Evolutionary conservation across 2,113 vertebrate species (phyloP).

Genomic region (Notothenia rossii): DNA sequence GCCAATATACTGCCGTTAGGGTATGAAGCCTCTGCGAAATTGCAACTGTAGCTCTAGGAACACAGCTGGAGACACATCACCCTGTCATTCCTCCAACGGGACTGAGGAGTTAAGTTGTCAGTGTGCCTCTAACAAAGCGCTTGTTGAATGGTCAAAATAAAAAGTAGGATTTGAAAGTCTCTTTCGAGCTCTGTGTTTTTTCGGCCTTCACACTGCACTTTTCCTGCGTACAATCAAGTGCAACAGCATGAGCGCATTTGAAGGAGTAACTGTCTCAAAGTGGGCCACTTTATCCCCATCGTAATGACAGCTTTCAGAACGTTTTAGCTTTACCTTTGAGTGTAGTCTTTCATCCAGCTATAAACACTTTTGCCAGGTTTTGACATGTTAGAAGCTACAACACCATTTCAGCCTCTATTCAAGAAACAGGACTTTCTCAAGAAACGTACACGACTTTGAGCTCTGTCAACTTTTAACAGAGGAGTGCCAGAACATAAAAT

Average conservation of each 20-base stretch:
- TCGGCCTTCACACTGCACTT: background rate
- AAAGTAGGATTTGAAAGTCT: background rate
- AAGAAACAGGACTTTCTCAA: background rate
- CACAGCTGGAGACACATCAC: conserved; percentile 22
- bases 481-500: background rate
- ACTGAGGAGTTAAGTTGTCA: conserved; percentile 28
- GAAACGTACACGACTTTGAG: background rate
- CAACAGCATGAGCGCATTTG: background rate
- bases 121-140: conserved; percentile 19
- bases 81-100: conserved; percentile 18
- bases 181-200: background rate
- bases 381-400: background rate
- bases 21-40: conserved; percentile 5
- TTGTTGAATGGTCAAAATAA: background rate
- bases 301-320: background rate
- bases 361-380: background rate
- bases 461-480: background rate
- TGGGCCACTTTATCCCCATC: background rate
- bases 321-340: background rate
- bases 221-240: background rate
- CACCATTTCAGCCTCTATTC: background rate
- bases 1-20: background rate
- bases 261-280: background rate
- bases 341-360: background rate
- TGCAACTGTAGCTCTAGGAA: background rate